Percentiles rank a stretch among this genome's conserved stretches.
phyloP scores from a whole-genome alignment of 2,888 invertebrate species.

The Masnerella sp. region DNA sequence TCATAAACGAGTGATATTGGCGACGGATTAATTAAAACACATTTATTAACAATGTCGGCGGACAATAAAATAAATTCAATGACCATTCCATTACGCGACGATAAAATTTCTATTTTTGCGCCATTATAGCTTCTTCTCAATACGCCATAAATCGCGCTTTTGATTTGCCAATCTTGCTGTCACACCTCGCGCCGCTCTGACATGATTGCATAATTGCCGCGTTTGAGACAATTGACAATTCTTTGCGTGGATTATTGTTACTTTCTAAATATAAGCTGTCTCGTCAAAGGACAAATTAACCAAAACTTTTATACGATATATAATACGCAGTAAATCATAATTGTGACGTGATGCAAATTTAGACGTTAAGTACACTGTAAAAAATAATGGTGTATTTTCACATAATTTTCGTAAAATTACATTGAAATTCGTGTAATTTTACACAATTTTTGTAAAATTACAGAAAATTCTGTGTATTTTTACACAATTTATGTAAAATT shows the following conservation, averaged over 20 bases:
- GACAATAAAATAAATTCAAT: slow-evolving; percentile 24
- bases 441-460: too few relatives aligned
- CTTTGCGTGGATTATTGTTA: background rate
- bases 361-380: too few relatives aligned
- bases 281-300: background rate
- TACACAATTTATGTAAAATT: too few relatives aligned
- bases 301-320: background rate
- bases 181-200: background rate
- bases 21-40: slow-evolving; percentile 22
- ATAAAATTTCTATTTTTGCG: slow-evolving; percentile 13
- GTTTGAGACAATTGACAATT: slow-evolving; percentile 18
- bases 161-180: slow-evolving; percentile 12
- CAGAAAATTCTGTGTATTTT: too few relatives aligned
- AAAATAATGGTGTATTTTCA: too few relatives aligned
- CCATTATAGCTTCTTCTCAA: background rate
- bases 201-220: slow-evolving; percentile 4
- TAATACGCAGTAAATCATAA: too few relatives aligned
- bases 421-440: too few relatives aligned
- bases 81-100: background rate
- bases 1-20: slow-evolving; percentile 7
- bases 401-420: too few relatives aligned
- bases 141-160: slow-evolving; percentile 13
- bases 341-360: too few relatives aligned
- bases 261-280: slow-evolving; percentile 3
- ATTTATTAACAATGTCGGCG: slow-evolving; percentile 13